Base-by-base conservation (phyloP, 2,113 vertebrate genomes). In the Turnix velox region DNA sequence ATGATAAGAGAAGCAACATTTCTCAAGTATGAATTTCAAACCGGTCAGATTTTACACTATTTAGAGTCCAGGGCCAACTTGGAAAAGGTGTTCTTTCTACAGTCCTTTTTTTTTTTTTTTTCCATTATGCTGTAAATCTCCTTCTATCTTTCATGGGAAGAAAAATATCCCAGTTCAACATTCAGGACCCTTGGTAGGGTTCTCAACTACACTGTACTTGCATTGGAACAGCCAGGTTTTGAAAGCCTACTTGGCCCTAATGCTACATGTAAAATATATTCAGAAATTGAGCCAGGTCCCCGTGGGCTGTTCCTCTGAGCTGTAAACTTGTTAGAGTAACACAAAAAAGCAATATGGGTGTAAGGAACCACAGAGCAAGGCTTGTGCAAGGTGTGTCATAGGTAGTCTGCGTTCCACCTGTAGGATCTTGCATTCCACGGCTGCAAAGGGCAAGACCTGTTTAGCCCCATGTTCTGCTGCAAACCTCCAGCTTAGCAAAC, bases 121-220 rank as follows among this genome's bases (percentile, higher is more conserved):
- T 94, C 37, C 28, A 23, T 57, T 82, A 61, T 40, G n/a, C n/a
- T 79, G 12, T 84, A 49, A 86, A 88, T 5, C 8, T 31, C 55
- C 30, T 67, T 81, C 39, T 68, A 3, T 45, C 18, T 46, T 84
- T 35, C n/a, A 35, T 0, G 0, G 4, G 33, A 35, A 82, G 43
- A 72, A 92, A 94, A 96, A 31, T 39, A 88, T 42, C 37, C 20
- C 51, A 61, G 23, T 62, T 93, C 35, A 86, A 52, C 31, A 52
- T n/a, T 11, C 0, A 1, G 52, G 28, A 22, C 43, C 31, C 27
- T 37, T 31, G 51, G 19, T 48, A 58, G 12, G 25, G 30, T 14
- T 39, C 18, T 45, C 18, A 31, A 30, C 15, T 61, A 4, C 12
- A 10, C 14, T 18, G 31, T 1, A 3, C 39, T 55, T 30, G 16